Evolutionary conservation across 2,888 invertebrate species (phyloP).

Genomic region (Tenthredo livida): DNA sequence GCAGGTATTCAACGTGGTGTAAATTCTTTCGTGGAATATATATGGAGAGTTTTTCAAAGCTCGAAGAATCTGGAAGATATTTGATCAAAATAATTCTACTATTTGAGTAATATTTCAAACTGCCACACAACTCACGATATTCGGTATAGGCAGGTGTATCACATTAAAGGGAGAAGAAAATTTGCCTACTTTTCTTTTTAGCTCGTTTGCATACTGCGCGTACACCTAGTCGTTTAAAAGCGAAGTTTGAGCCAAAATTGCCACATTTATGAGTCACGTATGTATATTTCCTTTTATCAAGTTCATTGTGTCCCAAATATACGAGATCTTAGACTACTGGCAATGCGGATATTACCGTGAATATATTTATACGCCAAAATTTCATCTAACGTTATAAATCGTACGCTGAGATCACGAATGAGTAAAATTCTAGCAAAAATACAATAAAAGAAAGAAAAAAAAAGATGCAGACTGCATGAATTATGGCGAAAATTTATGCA

Average conservation of each 20-base stretch:
- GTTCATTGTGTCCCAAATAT: slow-evolving; percentile 28
- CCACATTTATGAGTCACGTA: slow-evolving; percentile 35
- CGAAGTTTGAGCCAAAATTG: slow-evolving; percentile 34
- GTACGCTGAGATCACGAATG: background rate
- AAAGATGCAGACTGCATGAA: background rate
- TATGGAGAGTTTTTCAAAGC: too few species aligned
- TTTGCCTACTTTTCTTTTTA: background rate
- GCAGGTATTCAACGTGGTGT: background rate
- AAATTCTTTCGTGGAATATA: background rate
- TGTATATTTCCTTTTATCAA: slow-evolving; percentile 35
- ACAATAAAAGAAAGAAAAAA: background rate
- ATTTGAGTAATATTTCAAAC: slow-evolving; percentile 2
- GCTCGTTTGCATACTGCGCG: slow-evolving; percentile 36
- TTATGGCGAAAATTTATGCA: background rate
- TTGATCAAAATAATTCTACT: background rate
- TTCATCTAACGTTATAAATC: background rate
- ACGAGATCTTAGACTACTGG: slow-evolving; percentile 2
- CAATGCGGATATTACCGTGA: background rate
- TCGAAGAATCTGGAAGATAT: slow-evolving; percentile 1
- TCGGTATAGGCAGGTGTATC: background rate
- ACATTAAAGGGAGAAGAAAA: background rate
- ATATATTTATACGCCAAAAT: background rate
- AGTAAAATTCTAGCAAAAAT: background rate
- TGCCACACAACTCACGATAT: slow-evolving; percentile 14
- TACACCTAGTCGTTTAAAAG: slow-evolving; percentile 1